Base-by-base conservation (phyloP, 2,888 invertebrate species). In the Formica aserva region DNA sequence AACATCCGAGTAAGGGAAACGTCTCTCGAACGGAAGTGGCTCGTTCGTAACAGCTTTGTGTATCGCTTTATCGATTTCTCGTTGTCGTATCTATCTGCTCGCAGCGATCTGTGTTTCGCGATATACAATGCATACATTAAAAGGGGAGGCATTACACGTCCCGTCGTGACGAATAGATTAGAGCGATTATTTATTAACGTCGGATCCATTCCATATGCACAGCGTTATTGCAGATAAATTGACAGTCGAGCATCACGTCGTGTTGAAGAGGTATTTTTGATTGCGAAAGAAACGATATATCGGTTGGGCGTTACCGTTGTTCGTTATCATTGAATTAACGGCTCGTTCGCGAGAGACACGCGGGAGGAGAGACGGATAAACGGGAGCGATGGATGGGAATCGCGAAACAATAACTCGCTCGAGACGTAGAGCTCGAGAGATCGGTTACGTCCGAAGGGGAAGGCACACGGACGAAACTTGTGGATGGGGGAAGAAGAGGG, bases 331-430 rank as follows among this genome's bases (percentile, higher is more conserved):
- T 82, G 89, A 85, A 89, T 89, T 87, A 87, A 87, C 89, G 83
- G 81, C 82, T 60, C 62, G 83, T 74, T 83, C 86, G 81, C 83
- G 77, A 52, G 60, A 32, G 26, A 60, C 67, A 48, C 60, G 32
- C 38, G 55, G 41, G 71, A 57, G 13, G 52, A 22, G 48, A 35
- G 41, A 62, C n/a, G n/a, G 55, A n/a, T 41, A 69, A 52, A 67
- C 29, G 35, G n/a, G 60, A 71, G 60, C 29, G 26, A 57, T 67
- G 76, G 76, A 52, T 74, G 71, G 85, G 89, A 86, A 85, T 83
- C 88, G 87, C 91, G 88, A 92, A 91, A 91, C 90, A 89, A 91
- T 90, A 91, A 89, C 85, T 85, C 85, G 83, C 76, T 75, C 48
- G 62, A 81, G 62, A 81, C 48, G 26, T 82, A 32, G 32, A 62